These are phyloP conservation scores for Phengaris alcon DNA, from an alignment of 2,888 invertebrate genomes.

Conservation along the genomic window DNA sequence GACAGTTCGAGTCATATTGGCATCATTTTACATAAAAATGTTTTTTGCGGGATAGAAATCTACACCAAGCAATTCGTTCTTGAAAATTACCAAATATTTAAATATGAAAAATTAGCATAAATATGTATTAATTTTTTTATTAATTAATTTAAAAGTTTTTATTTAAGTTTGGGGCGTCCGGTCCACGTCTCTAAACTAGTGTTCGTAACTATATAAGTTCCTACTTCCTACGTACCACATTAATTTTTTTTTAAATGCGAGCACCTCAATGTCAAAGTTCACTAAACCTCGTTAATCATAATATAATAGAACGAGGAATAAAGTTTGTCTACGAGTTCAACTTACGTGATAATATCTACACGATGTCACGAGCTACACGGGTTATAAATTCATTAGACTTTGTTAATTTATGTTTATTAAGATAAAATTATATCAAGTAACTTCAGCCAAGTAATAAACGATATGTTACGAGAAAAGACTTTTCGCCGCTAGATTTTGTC, in stretches of 20 bases:
- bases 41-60: no score
- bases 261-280: background rate
- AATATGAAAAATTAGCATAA: no score
- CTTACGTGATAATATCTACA: conserved; percentile 16
- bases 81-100: no score
- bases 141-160: no score
- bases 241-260: background rate
- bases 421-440: conserved; percentile 3
- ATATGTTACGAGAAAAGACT: conserved; percentile 16
- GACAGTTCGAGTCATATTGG: no score
- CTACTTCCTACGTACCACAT: no score
- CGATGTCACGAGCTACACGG: background rate
- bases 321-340: background rate
- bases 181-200: no score
- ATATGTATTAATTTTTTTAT: no score
- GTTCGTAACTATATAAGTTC: no score
- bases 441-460: conserved; percentile 7
- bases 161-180: no score
- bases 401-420: conserved; percentile 22
- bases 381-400: conserved; percentile 23
- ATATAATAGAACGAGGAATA: background rate
- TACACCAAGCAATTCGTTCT: no score
- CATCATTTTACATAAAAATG: no score
- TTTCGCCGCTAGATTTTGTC: conserved; percentile 35
- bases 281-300: background rate